phyloP scores from a whole-genome alignment of 1,140 invertebrate genomes.

The Chrysoperla carnea region DNA sequence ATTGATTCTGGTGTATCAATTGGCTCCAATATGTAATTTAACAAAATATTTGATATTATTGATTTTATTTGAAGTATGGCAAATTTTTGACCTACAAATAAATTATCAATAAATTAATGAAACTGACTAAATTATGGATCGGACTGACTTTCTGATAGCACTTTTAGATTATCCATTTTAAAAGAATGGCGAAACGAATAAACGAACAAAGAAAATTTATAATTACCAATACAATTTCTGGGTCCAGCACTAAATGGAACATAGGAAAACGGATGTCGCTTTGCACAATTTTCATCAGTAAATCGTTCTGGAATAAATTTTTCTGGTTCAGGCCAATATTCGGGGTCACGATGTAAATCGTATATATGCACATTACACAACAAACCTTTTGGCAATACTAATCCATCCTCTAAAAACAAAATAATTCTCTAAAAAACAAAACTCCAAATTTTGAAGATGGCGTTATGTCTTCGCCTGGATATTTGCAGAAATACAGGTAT shows the following conservation, averaged over 20 bases:
- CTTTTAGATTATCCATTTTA: no score
- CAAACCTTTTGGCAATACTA: slow-evolving; percentile 26
- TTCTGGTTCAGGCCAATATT: slow-evolving; percentile 49
- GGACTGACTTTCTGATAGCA: no score
- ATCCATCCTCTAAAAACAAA: slow-evolving; percentile 23
- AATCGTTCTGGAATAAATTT: slow-evolving; percentile 65
- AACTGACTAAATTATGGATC: no score
- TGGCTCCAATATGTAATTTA: slow-evolving; percentile 18
- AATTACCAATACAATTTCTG: slow-evolving; percentile 46
- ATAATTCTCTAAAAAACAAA: no score
- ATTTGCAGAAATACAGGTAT: no score
- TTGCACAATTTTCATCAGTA: slow-evolving; percentile 32
- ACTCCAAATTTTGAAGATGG: no score
- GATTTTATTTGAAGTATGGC: slow-evolving; percentile 36
- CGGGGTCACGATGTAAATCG: slow-evolving; percentile 45
- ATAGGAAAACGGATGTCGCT: slow-evolving; percentile 30
- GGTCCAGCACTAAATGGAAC: slow-evolving; percentile 54
- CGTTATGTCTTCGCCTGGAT: no score
- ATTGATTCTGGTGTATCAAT: no score
- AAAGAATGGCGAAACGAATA: no score
- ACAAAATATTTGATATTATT: slow-evolving; percentile 21
- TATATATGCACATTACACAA: slow-evolving; percentile 27
- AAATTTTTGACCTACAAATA: slow-evolving; percentile 23
- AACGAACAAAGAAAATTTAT: no score
- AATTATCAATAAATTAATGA: no score